Evolutionary conservation across 2,113 vertebrate genomes (phyloP).

Genomic region (Oncorhynchus kisutch): DNA sequence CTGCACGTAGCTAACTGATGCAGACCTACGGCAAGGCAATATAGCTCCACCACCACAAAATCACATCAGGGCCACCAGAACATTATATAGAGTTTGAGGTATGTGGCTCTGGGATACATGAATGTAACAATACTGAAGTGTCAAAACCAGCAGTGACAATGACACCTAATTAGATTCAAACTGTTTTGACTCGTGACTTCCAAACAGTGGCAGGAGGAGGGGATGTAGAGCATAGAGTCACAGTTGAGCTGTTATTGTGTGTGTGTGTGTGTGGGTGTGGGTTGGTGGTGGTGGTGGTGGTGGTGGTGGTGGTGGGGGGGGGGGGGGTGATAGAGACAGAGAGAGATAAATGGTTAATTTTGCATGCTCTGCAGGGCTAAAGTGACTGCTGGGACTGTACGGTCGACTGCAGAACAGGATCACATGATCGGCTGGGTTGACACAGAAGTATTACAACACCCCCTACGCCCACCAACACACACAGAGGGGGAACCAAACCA

Average conservation of each 20-base stretch:
- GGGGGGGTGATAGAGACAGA: not conserved
- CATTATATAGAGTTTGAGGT: too few relatives aligned
- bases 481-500: not conserved
- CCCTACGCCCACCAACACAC: not conserved
- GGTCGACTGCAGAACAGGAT: not conserved
- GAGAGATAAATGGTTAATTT: not conserved
- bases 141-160: not conserved
- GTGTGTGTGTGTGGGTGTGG: not conserved
- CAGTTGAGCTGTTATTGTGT: conserved; percentile 15
- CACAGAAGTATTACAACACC: not conserved
- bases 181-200: not conserved
- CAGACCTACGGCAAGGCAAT: not conserved
- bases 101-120: not conserved
- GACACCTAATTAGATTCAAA: not conserved
- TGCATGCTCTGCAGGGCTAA: conserved; percentile 18
- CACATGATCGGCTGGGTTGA: not conserved
- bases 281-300: not conserved
- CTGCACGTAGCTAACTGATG: not conserved
- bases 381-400: not conserved
- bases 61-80: not conserved
- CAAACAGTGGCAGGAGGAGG: not conserved
- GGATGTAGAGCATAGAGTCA: not conserved
- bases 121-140: not conserved
- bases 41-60: not conserved
- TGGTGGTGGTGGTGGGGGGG: too few relatives aligned